Conservation (phyloP, 1,140 invertebrate genomes). For the Cydia strobilella region DNA sequence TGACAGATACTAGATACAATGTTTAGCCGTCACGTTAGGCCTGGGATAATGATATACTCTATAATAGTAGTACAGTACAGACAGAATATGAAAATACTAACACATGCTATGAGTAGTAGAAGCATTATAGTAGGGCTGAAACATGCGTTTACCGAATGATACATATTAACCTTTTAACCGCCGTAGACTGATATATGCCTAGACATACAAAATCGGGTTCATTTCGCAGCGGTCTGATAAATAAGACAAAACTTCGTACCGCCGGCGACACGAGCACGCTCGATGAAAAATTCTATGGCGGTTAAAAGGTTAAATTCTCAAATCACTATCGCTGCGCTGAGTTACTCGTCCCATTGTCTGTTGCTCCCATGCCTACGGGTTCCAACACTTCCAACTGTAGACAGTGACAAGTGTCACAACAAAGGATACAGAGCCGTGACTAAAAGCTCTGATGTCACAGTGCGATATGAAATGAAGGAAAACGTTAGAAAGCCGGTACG, state of each 20-base stretch:
- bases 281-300: too few species aligned
- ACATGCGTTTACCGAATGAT: neutral
- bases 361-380: neutral
- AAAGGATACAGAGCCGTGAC: neutral
- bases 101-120: neutral
- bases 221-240: too few species aligned
- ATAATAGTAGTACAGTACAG: too few species aligned
- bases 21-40: too few species aligned
- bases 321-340: neutral
- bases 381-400: neutral
- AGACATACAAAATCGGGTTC: too few species aligned
- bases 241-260: too few species aligned
- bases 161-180: too few species aligned
- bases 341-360: neutral
- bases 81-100: neutral
- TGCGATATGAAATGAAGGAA: neutral
- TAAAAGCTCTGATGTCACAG: neutral
- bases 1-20: too few species aligned
- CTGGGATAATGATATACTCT: too few species aligned
- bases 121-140: neutral
- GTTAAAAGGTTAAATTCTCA: too few species aligned
- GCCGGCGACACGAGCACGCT: too few species aligned
- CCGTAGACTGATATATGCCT: too few species aligned
- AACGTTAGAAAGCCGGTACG: constrained; percentile 23
- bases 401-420: neutral